Conservation (phyloP, 2,888 invertebrate genomes). For the Barypeithes pellucidus region DNA sequence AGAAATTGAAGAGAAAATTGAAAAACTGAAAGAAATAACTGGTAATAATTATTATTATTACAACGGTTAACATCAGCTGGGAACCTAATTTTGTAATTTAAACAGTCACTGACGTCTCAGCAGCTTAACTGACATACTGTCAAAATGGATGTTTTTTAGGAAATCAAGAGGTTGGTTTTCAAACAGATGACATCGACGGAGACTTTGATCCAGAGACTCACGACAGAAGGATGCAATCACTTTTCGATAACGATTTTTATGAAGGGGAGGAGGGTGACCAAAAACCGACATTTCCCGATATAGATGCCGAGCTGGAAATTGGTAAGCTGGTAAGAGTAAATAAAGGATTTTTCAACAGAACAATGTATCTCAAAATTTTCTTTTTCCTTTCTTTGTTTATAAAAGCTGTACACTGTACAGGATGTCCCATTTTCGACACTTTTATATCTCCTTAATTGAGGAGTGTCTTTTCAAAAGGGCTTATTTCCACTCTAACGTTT, state of each 20-base stretch:
- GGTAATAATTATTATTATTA: constrained; percentile 75
- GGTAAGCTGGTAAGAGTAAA: constrained; percentile 59
- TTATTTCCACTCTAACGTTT: too few relatives aligned
- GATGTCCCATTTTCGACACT: too few relatives aligned
- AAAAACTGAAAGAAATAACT: constrained; percentile 89
- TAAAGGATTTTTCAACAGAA: too few relatives aligned
- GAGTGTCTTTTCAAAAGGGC: too few relatives aligned
- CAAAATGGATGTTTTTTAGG: too few relatives aligned
- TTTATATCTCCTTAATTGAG: too few relatives aligned
- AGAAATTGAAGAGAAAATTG: constrained; percentile 92
- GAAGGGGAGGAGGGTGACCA: constrained; percentile 78
- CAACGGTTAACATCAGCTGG: too few relatives aligned
- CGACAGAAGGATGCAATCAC: constrained; percentile 87
- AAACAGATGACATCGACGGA: constrained; percentile 87
- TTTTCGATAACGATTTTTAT: constrained; percentile 93
- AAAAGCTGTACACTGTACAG: too few relatives aligned
- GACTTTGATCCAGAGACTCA: constrained; percentile 94
- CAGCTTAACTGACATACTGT: too few relatives aligned
- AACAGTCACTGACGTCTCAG: too few relatives aligned
- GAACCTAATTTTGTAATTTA: neutral
- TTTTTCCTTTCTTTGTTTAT: too few relatives aligned
- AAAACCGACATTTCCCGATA: constrained; percentile 90
- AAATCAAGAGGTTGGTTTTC: constrained; percentile 70
- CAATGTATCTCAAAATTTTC: too few relatives aligned
- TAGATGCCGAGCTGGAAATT: constrained; percentile 82